These are phyloP conservation scores for Microplitis mediator DNA, from an alignment of 1,140 invertebrate species.

Conservation along the genomic window DNA sequence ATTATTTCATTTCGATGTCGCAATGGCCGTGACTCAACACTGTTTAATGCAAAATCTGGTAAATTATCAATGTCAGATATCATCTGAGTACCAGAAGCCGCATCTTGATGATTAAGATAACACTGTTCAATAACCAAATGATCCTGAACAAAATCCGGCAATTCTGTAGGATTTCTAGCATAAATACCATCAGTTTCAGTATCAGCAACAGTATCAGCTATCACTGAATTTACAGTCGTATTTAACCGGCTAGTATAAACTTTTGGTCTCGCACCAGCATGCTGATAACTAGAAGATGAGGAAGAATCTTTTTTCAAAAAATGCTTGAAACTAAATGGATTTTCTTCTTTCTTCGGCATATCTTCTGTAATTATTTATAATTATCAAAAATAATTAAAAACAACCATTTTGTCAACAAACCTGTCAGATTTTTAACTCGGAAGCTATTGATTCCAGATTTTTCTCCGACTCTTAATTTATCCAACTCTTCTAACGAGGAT, in stretches of 20 bases:
- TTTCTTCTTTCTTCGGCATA: conserved; percentile 63
- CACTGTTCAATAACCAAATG: conserved; percentile 67
- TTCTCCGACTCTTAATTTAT: too few species aligned
- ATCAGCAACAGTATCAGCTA: conserved; percentile 21
- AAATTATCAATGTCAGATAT: conserved; percentile 58
- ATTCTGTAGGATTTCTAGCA: conserved; percentile 59
- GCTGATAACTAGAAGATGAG: conserved; percentile 54
- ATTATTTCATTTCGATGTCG: conserved; percentile 41
- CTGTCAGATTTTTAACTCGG: too few species aligned
- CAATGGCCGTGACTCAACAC: conserved; percentile 42
- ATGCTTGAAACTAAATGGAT: conserved; percentile 82
- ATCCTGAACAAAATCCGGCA: conserved; percentile 70
- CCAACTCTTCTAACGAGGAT: background rate
- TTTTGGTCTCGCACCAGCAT: conserved; percentile 65
- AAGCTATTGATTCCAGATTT: too few species aligned
- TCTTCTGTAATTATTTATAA: background rate
- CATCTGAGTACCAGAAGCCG: conserved; percentile 25
- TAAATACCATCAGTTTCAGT: conserved; percentile 46
- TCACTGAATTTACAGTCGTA: background rate
- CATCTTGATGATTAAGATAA: conserved; percentile 52
- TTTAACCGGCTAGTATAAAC: conserved; percentile 54
- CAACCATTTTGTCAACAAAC: background rate
- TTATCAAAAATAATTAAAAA: background rate
- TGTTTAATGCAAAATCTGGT: conserved; percentile 61
- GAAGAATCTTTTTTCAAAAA: conserved; percentile 67